Percentiles rank a stretch among this genome's conserved stretches.
These are phyloP conservation scores for Muricea muricata DNA, from an alignment of 92 coral and sea anemone genomes.

Conservation along the genomic window DNA sequence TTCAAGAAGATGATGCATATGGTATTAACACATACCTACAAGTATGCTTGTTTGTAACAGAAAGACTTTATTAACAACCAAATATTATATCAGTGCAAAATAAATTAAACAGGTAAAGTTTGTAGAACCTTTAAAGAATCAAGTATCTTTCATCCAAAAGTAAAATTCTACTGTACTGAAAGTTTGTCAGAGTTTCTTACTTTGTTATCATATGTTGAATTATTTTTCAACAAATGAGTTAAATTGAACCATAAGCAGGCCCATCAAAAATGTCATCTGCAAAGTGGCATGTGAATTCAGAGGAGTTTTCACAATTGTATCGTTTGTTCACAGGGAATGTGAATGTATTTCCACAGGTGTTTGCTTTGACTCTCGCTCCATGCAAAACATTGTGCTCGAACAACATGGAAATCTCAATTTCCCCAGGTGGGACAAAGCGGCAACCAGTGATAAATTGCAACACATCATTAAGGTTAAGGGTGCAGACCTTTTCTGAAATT, in stretches of 20 bases:
- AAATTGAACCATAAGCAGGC: slow-evolving; percentile 53
- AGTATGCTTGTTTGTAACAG: slow-evolving; percentile 14
- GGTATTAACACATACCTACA: slow-evolving; percentile 10
- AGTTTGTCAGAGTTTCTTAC: no score
- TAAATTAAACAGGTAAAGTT: neutral
- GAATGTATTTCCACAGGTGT: slow-evolving; percentile 47
- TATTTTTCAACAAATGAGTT: neutral
- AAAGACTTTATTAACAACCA: neutral
- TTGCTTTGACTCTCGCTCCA: slow-evolving; percentile 60
- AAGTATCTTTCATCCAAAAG: no score
- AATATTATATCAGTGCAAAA: neutral
- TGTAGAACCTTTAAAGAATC: no score
- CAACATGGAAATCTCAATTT: neutral
- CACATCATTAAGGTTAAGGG: slow-evolving; percentile 53
- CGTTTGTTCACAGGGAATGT: slow-evolving; percentile 43
- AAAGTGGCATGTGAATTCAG: slow-evolving; percentile 40
- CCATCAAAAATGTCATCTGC: slow-evolving; percentile 63
- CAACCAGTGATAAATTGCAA: slow-evolving; percentile 52
- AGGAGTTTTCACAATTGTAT: slow-evolving; percentile 29
- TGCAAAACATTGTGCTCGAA: slow-evolving; percentile 1
- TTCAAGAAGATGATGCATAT: slow-evolving; percentile 22
- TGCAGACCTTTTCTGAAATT: slow-evolving; percentile 44
- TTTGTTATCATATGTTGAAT: no score
- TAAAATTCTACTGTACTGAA: no score
- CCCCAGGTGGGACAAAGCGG: slow-evolving; percentile 23